Percentiles rank a stretch among this genome's conserved stretches.
These are phyloP conservation scores for Petrocephalus sullivani DNA, from an alignment of 2,797 vertebrate genomes.

Conservation along the genomic window DNA sequence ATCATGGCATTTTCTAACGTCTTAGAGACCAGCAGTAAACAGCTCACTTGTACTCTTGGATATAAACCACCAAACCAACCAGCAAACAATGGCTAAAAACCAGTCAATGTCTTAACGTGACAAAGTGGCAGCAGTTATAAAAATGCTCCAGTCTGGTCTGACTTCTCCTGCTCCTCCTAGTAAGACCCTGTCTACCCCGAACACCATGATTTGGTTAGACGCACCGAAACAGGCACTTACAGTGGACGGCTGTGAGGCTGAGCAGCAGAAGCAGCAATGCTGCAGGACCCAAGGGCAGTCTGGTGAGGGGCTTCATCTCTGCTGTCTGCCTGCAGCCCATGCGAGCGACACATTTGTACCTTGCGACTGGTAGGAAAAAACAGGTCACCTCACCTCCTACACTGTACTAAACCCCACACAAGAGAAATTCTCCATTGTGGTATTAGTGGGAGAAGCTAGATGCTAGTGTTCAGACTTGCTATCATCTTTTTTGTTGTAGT, in stretches of 20 bases:
- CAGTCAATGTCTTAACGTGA: background rate
- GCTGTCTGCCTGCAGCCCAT: background rate
- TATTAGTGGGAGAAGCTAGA: background rate
- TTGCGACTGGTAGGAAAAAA: background rate
- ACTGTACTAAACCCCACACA: background rate
- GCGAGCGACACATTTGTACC: background rate
- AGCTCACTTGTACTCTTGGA: background rate
- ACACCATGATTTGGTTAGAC: background rate
- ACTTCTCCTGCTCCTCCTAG: background rate
- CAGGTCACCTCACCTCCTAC: background rate
- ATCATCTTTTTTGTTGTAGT: background rate
- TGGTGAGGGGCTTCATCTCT: conserved; percentile 9
- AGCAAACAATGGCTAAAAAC: background rate
- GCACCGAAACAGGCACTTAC: background rate
- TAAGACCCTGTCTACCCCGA: background rate
- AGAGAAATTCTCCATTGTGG: background rate
- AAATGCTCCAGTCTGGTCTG: background rate
- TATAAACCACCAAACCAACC: background rate
- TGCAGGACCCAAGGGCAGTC: background rate
- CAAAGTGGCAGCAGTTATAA: background rate
- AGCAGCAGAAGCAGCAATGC: background rate
- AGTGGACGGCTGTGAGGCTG: background rate
- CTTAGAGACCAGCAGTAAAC: background rate
- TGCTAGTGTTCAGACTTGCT: background rate
- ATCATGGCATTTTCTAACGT: background rate